phyloP scores from a whole-genome alignment of 2,797 vertebrate species.

The Sebastes baramenuke region DNA sequence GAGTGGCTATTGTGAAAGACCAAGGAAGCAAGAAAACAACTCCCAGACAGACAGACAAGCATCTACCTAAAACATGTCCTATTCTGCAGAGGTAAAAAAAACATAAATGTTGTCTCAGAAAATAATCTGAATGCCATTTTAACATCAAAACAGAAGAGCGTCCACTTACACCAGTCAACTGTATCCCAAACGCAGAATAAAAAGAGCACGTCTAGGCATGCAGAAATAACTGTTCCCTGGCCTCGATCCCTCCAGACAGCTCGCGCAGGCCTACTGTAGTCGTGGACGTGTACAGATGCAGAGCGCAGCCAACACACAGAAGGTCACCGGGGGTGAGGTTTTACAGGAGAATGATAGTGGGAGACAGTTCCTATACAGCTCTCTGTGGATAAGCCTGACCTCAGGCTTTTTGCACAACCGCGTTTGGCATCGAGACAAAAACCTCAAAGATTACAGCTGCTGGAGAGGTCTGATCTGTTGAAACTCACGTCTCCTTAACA shows the following conservation, averaged over 20 bases:
- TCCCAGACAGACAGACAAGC: neutral
- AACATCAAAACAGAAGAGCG: neutral
- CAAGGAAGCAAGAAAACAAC: too few species aligned
- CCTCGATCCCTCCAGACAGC: conserved; percentile 35
- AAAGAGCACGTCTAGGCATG: conserved; percentile 30
- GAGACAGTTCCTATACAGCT: conserved; percentile 8
- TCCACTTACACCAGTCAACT: neutral
- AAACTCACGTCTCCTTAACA: conserved; percentile 4
- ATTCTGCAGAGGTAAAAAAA: neutral
- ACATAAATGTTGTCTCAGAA: neutral
- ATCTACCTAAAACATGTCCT: neutral
- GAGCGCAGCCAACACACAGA: conserved; percentile 29
- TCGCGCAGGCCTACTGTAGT: conserved; percentile 6
- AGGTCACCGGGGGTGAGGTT: conserved; percentile 25
- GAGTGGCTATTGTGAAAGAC: neutral
- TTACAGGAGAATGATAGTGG: neutral
- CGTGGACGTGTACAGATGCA: conserved; percentile 56
- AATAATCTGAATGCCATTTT: neutral
- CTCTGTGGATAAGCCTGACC: conserved; percentile 35
- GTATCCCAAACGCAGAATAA: conserved; percentile 7
- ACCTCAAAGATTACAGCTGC: conserved; percentile 54
- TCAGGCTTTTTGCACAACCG: conserved; percentile 27
- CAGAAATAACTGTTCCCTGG: conserved; percentile 37
- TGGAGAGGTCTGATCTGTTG: neutral
- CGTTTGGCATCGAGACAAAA: conserved; percentile 42